Conservation (phyloP, 2,888 invertebrate species). For the Melieria omissa region DNA sequence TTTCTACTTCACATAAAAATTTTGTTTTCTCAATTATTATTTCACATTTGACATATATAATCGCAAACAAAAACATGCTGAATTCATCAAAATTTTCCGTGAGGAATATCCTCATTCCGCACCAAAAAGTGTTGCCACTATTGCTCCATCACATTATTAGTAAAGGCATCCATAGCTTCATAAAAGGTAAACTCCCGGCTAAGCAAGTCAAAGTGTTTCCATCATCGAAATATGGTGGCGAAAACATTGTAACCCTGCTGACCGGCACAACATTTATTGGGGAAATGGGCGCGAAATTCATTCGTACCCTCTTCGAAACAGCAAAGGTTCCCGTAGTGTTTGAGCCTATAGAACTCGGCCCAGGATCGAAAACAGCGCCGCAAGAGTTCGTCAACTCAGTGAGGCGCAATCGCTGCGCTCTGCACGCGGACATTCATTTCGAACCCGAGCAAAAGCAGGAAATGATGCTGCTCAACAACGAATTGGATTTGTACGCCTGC, state of each 20-base stretch:
- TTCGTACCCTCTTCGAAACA: slow-evolving; percentile 48
- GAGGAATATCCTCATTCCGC: too few species aligned
- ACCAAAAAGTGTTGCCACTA: too few species aligned
- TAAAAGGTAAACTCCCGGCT: slow-evolving; percentile 28
- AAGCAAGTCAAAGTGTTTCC: slow-evolving; percentile 44
- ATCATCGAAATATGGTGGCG: slow-evolving; percentile 53
- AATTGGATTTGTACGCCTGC: slow-evolving; percentile 51
- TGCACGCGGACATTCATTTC: slow-evolving; percentile 51
- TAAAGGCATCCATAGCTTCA: too few species aligned
- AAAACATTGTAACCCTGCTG: slow-evolving; percentile 50
- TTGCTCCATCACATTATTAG: too few species aligned
- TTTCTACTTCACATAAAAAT: too few species aligned
- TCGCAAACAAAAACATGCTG: too few species aligned
- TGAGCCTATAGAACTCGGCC: slow-evolving; percentile 47
- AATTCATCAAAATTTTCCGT: too few species aligned
- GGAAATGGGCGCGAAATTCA: slow-evolving; percentile 50
- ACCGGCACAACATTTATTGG: slow-evolving; percentile 51
- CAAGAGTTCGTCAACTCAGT: slow-evolving; percentile 53
- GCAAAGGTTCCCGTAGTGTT: slow-evolving; percentile 54
- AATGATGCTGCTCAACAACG: slow-evolving; percentile 48
- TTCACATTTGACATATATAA: too few species aligned
- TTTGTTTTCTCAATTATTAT: too few species aligned
- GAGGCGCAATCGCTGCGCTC: slow-evolving; percentile 52
- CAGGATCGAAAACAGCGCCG: slow-evolving; percentile 17
- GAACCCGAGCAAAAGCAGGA: slow-evolving; percentile 47